Evolutionary conservation across 2,797 vertebrate genomes (phyloP).

Genomic region (Rhinella marina): DNA sequence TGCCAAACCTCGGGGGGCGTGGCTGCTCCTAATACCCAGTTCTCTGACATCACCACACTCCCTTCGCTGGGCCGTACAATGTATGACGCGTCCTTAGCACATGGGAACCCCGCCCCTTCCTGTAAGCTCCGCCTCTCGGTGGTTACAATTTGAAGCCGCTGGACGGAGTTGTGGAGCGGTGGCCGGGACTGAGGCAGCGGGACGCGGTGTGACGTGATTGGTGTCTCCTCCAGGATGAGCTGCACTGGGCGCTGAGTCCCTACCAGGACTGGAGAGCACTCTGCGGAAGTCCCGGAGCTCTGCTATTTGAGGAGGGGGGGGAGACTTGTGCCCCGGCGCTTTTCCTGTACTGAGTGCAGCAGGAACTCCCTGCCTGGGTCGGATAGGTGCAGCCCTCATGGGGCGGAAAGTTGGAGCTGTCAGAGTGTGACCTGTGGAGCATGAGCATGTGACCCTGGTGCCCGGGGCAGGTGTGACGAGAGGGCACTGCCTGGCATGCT

Average conservation of each 20-base stretch:
- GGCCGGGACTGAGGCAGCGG: constrained; percentile 33
- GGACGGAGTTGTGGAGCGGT: constrained; percentile 42
- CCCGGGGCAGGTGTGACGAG: constrained; percentile 18
- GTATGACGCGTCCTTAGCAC: constrained; percentile 12
- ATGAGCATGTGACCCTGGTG: constrained; percentile 23
- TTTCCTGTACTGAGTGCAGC: not conserved
- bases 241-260: not conserved
- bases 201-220: not conserved
- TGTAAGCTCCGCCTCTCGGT: constrained; percentile 19
- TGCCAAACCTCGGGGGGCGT: constrained; percentile 3
- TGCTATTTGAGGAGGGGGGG: not conserved
- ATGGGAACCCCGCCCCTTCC: not conserved
- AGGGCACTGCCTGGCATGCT: not conserved
- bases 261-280: not conserved
- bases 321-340: not conserved
- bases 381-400: not conserved
- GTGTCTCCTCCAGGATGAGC: not conserved
- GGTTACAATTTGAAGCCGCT: constrained; percentile 5
- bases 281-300: constrained; percentile 40
- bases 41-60: not conserved
- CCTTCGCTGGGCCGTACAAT: not conserved
- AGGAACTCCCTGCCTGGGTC: not conserved
- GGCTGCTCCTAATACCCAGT: not conserved
- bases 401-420: constrained; percentile 37
- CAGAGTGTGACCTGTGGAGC: constrained; percentile 41